These are phyloP conservation scores for Erynnis tages DNA, from an alignment of 2,888 invertebrate species.

Conservation along the genomic window DNA sequence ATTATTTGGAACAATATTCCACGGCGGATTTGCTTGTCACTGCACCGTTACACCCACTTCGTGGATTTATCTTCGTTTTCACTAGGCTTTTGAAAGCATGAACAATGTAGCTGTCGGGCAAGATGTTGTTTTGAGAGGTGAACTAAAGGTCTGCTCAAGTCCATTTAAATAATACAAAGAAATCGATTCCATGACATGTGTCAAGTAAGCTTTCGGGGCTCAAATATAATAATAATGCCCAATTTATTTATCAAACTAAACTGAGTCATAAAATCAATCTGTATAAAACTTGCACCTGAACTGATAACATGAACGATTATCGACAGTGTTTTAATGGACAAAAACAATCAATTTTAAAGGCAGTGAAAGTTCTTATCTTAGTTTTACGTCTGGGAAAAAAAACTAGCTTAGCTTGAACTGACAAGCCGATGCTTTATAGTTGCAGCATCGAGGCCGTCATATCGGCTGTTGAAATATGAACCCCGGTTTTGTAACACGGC, in stretches of 20 bases:
- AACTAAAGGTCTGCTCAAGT: slow-evolving; percentile 6
- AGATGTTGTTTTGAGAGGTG: too few species aligned
- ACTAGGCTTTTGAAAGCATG: slow-evolving; percentile 19
- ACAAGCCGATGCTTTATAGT: slow-evolving; percentile 3
- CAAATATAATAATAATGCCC: slow-evolving; percentile 7
- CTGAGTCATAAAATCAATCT: too few species aligned
- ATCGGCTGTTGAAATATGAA: slow-evolving; percentile 19
- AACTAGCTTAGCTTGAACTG: background rate
- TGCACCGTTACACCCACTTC: slow-evolving; percentile 13
- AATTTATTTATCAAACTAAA: background rate
- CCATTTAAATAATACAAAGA: slow-evolving; percentile 20
- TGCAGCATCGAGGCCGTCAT: slow-evolving; percentile 9
- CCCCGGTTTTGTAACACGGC: slow-evolving; percentile 20
- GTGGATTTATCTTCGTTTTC: slow-evolving; percentile 20
- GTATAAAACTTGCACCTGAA: background rate
- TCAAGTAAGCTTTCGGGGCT: background rate
- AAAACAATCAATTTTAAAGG: background rate
- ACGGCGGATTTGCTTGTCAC: slow-evolving; percentile 10
- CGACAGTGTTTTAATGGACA: slow-evolving; percentile 1
- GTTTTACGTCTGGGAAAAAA: background rate
- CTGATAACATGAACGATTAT: background rate
- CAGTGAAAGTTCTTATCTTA: background rate
- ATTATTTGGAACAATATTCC: slow-evolving; percentile 14
- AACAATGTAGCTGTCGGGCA: slow-evolving; percentile 18
- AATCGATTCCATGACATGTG: slow-evolving; percentile 12